These are phyloP conservation scores for Stictocephala bisonia DNA, from an alignment of 2,888 invertebrate species.

Conservation along the genomic window DNA sequence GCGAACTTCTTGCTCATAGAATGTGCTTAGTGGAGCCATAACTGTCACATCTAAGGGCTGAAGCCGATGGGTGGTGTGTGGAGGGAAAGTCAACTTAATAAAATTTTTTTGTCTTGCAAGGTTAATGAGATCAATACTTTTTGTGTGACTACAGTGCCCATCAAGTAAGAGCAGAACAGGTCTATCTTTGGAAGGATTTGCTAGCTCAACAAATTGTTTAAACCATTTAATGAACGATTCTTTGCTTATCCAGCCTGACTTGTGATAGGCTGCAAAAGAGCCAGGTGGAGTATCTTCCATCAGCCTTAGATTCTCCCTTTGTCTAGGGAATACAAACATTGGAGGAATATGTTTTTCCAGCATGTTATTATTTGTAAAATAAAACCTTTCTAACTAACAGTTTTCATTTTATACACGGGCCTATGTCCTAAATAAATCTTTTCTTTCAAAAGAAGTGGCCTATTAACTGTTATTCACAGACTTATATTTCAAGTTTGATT, in stretches of 20 bases:
- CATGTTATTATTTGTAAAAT: too few species aligned
- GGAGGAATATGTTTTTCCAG: too few species aligned
- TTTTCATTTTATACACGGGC: too few species aligned
- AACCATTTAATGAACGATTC: constrained; percentile 53
- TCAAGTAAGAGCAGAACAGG: constrained; percentile 61
- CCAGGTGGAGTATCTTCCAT: constrained; percentile 52
- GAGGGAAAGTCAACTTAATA: constrained; percentile 56
- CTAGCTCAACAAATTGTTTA: constrained; percentile 46
- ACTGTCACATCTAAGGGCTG: constrained; percentile 55
- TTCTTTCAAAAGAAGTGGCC: too few species aligned
- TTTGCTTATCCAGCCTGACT: constrained; percentile 53
- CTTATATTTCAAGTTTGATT: too few species aligned
- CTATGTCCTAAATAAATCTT: too few species aligned
- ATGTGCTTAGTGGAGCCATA: constrained; percentile 57
- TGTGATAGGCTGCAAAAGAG: constrained; percentile 47
- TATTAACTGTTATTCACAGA: too few species aligned
- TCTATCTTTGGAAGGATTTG: constrained; percentile 49
- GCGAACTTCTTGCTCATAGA: constrained; percentile 56
- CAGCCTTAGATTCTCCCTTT: constrained; percentile 48
- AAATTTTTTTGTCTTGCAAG: constrained; percentile 55
- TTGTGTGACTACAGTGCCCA: constrained; percentile 61
- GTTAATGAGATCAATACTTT: constrained; percentile 58
- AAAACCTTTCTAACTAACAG: too few species aligned
- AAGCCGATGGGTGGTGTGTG: constrained; percentile 45
- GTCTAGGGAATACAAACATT: constrained; percentile 51